Percentiles rank a stretch among this genome's conserved stretches.
Conservation (phyloP, 2,888 invertebrate genomes). For the Ceratothoa steindachneri region DNA sequence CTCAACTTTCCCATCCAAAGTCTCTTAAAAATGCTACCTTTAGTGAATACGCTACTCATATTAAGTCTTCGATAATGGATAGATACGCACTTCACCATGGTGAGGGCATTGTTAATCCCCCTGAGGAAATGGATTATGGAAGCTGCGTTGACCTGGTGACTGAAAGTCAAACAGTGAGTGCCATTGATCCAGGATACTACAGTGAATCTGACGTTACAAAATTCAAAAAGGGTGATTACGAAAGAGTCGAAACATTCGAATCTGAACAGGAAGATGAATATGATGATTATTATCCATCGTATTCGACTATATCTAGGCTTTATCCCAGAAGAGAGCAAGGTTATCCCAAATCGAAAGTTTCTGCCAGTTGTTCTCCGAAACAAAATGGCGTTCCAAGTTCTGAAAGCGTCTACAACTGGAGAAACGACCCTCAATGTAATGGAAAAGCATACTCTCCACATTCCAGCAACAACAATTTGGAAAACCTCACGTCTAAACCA, state of each 20-base stretch:
- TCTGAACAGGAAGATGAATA: neutral
- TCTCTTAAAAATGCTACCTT: conserved; percentile 39
- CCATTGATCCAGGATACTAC: neutral
- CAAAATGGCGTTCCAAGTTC: neutral
- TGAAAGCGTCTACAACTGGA: neutral
- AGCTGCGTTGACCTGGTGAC: neutral
- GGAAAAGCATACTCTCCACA: neutral
- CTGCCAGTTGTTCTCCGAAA: too few species aligned
- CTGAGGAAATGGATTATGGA: neutral
- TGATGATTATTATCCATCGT: neutral
- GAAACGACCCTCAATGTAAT: neutral
- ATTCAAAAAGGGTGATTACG: neutral
- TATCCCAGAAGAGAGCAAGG: neutral
- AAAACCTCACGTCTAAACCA: neutral
- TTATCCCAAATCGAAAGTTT: neutral
- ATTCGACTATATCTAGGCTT: neutral
- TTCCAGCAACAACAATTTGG: neutral
- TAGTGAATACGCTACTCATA: conserved; percentile 30
- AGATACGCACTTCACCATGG: neutral
- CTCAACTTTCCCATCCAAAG: conserved; percentile 28
- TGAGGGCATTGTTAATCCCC: neutral
- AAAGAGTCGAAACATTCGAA: neutral
- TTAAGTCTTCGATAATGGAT: conserved; percentile 23
- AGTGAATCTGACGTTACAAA: neutral
- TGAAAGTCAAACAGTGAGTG: neutral